Percentiles rank a stretch among this genome's conserved stretches.
Conservation (phyloP, 2,113 vertebrate species). For the Eurystomus gularis region DNA sequence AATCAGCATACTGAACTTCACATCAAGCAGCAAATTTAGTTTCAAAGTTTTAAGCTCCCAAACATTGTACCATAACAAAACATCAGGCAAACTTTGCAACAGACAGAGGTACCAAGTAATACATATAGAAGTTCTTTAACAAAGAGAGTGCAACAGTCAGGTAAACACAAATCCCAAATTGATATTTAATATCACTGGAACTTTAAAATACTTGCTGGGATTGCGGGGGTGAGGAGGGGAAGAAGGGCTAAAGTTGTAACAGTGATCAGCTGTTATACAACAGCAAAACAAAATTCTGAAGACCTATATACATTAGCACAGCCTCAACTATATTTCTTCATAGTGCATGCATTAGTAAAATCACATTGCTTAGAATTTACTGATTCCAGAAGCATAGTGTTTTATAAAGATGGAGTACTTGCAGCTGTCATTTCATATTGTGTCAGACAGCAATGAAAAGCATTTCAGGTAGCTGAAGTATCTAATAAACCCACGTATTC, state of each 20-base stretch:
- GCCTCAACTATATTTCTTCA: background rate
- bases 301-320: background rate
- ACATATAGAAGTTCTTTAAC: background rate
- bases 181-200: background rate
- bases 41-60: background rate
- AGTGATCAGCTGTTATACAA: background rate
- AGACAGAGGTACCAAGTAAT: background rate
- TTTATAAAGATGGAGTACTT: background rate
- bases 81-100: background rate
- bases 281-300: background rate
- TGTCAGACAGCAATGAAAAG: background rate
- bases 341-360: too few relatives aligned
- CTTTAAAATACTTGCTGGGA: slow-evolving; percentile 19
- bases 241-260: background rate
- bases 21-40: too few relatives aligned
- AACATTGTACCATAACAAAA: background rate
- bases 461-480: background rate
- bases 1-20: background rate
- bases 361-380: background rate
- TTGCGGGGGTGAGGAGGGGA: background rate
- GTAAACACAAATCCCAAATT: background rate
- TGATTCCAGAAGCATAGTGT: background rate
- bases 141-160: background rate
- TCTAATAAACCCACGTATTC: background rate
- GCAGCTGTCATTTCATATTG: background rate